Percentiles rank a stretch among this genome's conserved stretches.
Conservation (phyloP, 2,113 vertebrate genomes). For the Oriolus oriolus region DNA sequence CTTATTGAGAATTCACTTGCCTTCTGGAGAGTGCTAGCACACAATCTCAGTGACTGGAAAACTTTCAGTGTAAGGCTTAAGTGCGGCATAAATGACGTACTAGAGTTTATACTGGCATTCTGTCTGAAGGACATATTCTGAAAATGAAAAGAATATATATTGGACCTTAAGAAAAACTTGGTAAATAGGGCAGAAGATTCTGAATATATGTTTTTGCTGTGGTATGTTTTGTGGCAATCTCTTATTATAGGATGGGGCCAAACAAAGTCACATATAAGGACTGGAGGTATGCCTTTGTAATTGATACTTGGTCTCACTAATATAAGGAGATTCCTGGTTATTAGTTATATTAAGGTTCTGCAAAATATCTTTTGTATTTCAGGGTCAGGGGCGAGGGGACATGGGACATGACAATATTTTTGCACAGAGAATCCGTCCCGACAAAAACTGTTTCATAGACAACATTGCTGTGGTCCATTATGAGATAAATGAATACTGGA, state of each 20-base stretch:
- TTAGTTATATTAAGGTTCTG: background rate
- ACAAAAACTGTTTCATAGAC: background rate
- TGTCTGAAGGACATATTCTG: background rate
- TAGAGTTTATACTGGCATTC: background rate
- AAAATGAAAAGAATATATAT: background rate
- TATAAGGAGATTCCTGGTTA: background rate
- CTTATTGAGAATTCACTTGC: background rate
- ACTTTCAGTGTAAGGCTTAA: background rate
- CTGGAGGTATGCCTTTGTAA: background rate
- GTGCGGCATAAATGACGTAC: background rate
- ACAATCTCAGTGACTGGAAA: background rate
- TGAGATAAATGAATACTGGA: background rate
- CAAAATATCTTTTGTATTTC: background rate
- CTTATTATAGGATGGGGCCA: background rate
- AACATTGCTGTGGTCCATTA: background rate
- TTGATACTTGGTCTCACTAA: background rate
- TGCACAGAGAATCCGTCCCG: background rate
- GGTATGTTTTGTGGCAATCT: background rate
- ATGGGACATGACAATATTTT: background rate
- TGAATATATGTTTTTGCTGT: background rate
- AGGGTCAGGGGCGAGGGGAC: fast-evolving
- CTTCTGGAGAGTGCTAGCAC: background rate
- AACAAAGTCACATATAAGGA: background rate
- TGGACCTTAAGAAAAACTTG: background rate
- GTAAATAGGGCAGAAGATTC: background rate